Percentiles rank a stretch among this genome's conserved stretches.
Conservation (phyloP, 2,888 invertebrate genomes). For the Cetonia aurata region DNA sequence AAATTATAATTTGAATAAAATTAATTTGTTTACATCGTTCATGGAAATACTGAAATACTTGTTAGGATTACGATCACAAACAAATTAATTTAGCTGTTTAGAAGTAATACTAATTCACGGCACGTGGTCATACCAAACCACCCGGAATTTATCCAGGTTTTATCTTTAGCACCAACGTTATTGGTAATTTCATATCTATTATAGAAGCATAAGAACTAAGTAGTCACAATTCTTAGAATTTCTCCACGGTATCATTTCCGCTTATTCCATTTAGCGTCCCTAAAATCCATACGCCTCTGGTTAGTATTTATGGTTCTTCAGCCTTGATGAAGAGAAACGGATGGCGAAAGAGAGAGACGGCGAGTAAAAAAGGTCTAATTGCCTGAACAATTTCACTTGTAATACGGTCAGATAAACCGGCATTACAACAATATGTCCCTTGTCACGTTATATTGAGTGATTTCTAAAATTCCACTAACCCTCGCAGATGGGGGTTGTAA, state of each 20-base stretch:
- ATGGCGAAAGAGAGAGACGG: not conserved
- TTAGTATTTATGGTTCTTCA: not conserved
- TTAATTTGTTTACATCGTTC: conserved; percentile 30
- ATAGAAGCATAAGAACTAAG: not conserved
- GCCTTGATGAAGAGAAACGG: conserved; percentile 2
- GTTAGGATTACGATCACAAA: conserved; percentile 1
- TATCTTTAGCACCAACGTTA: not conserved
- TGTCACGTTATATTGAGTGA: conserved; percentile 42
- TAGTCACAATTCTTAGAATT: conserved; percentile 2
- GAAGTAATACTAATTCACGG: not conserved
- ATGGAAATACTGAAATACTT: conserved; percentile 17
- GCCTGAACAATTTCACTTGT: conserved; percentile 43
- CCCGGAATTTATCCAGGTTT: not conserved
- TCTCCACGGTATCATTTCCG: not conserved
- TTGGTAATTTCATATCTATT: not conserved
- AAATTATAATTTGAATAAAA: conserved; percentile 27
- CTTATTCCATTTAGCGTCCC: not conserved
- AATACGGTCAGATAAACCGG: conserved; percentile 40
- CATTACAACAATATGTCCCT: conserved; percentile 43
- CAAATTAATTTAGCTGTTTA: conserved; percentile 16
- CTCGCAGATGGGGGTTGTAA: conserved; percentile 42
- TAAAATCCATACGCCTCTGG: no score
- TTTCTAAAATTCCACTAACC: conserved; percentile 40
- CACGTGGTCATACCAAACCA: not conserved
- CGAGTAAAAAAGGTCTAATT: conserved; percentile 39